Evolutionary conservation across 1,140 invertebrate species (phyloP).

Genomic region (Heterodera carotae): DNA sequence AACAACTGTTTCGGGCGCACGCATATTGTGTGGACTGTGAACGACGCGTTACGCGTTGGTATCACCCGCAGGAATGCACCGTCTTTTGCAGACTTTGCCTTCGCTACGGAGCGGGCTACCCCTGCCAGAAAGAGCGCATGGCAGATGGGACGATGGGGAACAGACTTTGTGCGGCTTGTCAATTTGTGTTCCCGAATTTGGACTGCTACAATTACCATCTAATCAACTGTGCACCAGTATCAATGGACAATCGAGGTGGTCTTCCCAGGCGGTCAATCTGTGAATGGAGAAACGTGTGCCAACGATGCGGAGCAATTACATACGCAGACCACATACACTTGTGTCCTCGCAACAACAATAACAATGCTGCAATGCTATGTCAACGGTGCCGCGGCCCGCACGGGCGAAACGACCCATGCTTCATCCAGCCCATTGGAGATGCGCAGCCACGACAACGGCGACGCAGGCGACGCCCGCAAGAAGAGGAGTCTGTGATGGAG

Average conservation of each 20-base stretch:
- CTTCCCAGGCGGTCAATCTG: neutral
- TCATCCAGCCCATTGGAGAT: neutral
- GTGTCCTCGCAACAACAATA: neutral
- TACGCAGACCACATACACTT: neutral
- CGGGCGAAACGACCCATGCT: no score
- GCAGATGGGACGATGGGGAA: neutral
- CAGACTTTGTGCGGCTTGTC: slow-evolving; percentile 2
- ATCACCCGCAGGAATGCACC: no score
- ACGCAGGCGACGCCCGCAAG: no score
- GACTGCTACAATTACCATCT: slow-evolving; percentile 6
- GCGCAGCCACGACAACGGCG: no score
- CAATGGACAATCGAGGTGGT: neutral
- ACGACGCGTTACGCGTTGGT: no score
- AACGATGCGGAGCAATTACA: neutral
- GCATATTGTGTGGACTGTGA: no score
- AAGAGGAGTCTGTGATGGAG: no score
- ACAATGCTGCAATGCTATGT: neutral
- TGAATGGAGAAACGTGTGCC: neutral
- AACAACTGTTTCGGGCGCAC: no score
- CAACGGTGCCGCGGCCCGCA: no score
- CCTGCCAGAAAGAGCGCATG: neutral
- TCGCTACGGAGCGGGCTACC: no score
- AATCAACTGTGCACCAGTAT: neutral
- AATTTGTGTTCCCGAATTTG: slow-evolving; percentile 8
- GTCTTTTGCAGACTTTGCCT: no score